Conservation (phyloP, 2,797 vertebrate species). For the Pipistrellus nathusii region DNA sequence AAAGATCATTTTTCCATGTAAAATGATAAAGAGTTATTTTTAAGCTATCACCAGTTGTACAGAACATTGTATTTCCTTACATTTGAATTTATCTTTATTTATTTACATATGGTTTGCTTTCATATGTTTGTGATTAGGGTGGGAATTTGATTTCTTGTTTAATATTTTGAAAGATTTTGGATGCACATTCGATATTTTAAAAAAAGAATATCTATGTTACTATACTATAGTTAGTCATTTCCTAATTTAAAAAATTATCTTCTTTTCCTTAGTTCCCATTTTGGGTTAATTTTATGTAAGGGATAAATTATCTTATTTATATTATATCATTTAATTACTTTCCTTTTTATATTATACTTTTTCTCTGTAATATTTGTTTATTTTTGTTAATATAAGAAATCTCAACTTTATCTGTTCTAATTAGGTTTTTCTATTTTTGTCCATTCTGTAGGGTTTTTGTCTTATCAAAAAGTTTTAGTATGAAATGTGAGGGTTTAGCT, state of each 20-base stretch:
- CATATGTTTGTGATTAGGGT: slow-evolving; percentile 8
- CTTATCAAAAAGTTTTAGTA: slow-evolving; percentile 4
- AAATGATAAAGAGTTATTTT: slow-evolving; percentile 44
- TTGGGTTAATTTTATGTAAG: slow-evolving; percentile 57
- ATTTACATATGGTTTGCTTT: slow-evolving; percentile 10
- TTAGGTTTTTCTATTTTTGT: slow-evolving; percentile 55
- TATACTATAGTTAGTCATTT: neutral
- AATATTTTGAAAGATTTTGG: slow-evolving; percentile 45
- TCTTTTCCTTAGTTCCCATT: neutral
- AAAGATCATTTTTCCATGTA: slow-evolving; percentile 14
- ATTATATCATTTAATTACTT: slow-evolving; percentile 52
- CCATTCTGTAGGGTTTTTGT: neutral
- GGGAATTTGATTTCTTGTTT: slow-evolving; percentile 26
- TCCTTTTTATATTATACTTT: slow-evolving; percentile 32
- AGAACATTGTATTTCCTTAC: neutral
- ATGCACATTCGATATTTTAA: neutral
- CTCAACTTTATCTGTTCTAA: neutral
- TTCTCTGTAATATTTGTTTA: neutral
- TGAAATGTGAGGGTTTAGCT: slow-evolving; percentile 18
- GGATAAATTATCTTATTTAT: slow-evolving; percentile 21
- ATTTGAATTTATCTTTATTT: neutral
- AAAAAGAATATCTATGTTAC: neutral
- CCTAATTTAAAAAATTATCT: slow-evolving; percentile 33
- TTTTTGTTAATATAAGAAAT: slow-evolving; percentile 62
- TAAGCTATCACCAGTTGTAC: slow-evolving; percentile 29